Evolutionary conservation across 2,888 invertebrate genomes (phyloP), one percentile per base, ranked within the genome.

Genomic region (Clunio marinus): DNA sequence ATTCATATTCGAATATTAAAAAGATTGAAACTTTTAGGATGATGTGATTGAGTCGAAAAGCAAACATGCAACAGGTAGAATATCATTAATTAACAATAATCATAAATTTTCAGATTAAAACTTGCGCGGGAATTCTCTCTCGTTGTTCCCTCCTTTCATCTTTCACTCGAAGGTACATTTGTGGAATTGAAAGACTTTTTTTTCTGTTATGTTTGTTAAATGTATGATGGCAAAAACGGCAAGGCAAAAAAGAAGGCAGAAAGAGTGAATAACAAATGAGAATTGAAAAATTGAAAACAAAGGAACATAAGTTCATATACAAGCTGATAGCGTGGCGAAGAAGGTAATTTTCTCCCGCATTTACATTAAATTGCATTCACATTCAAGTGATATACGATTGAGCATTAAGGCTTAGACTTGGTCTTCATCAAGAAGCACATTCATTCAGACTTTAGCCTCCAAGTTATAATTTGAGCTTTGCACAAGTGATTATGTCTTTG

Each of bases 51-150:
- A 27, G 63, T 24, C 20, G 24, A 24, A 13, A 27, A 22, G 55
- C 32, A 22, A 51, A 27, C 66, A 51, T 66, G 66, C 66, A 66
- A 66, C 66, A 66, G 66, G 66, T 66, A 66, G 66, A 66, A 57
- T 66, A 66, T 51, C 51, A 66, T 66, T 66, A 66, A 66, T 66
- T 66, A 66, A 55, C 51, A 66, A 66, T 66, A 66, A 66, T 55
- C 66, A 51, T 66, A 66, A 66, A 66, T 66, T 66, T 66, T n/a
- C n/a, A 32, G 66, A 66, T 66, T 66, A 66, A 66, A 51, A 32
- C 15, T 4, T 28, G 66, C 55, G 66, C 66, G 55, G 66, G 63
- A 63, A 63, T 63, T 22, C 27, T 63, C 27, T 62, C 10, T 1
- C 3, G 10, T 35, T 8, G 1, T 35, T 62, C 25, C 24, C n/a